Evolutionary conservation across 2,888 invertebrate species (phyloP).

Genomic region (Troides oblongomaculatus): DNA sequence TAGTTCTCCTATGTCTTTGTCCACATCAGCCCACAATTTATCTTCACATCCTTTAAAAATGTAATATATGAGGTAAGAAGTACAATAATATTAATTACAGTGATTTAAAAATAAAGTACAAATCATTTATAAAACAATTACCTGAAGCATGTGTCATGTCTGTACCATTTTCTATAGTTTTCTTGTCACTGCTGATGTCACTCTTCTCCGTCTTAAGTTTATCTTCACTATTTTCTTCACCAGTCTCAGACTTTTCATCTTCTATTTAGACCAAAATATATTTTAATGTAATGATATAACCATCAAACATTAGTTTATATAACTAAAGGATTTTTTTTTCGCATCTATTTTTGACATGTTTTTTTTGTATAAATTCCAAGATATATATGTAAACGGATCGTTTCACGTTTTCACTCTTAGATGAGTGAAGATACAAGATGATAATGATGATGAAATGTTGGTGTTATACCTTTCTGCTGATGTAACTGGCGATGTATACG

Average conservation of each 20-base stretch:
- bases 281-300: too few species aligned
- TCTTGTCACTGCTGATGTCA: conserved; percentile 67
- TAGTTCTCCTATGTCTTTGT: conserved; percentile 89
- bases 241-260: conserved; percentile 57
- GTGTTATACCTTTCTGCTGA: conserved; percentile 60
- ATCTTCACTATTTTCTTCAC: conserved; percentile 45
- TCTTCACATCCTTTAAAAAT: conserved; percentile 77
- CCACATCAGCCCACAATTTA: conserved; percentile 89
- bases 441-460: not conserved
- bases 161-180: conserved; percentile 67
- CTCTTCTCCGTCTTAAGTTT: conserved; percentile 62
- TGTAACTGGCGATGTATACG: conserved; percentile 82
- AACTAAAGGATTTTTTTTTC: too few species aligned
- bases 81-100: too few species aligned
- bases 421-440: too few species aligned
- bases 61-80: not conserved
- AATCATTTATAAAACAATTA: not conserved
- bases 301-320: too few species aligned
- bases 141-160: conserved; percentile 45
- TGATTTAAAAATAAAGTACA: too few species aligned
- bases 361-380: too few species aligned
- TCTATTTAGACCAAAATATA: conserved; percentile 43
- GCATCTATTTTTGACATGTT: too few species aligned
- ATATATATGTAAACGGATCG: too few species aligned
- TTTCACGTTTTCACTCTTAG: not conserved